phyloP scores from a whole-genome alignment of 1,140 invertebrate species.

The Hyphantria cunea region DNA sequence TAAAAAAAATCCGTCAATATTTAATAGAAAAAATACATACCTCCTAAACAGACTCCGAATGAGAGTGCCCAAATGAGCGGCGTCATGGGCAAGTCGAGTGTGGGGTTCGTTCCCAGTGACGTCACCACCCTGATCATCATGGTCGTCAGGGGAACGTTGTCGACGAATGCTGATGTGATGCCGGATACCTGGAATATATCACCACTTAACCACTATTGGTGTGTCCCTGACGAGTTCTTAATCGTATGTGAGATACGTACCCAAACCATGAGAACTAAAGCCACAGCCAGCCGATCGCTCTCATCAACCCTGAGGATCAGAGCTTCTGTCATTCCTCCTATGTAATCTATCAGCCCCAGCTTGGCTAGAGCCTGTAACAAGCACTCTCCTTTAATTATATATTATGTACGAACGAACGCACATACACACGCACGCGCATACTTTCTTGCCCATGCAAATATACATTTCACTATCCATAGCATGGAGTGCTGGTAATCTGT shows the following conservation, averaged over 20 bases:
- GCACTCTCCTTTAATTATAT: not conserved
- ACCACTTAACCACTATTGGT: too few species aligned
- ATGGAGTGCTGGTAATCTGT: too few species aligned
- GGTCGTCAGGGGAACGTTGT: slow-evolving; percentile 93
- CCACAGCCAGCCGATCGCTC: slow-evolving; percentile 55
- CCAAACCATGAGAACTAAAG: slow-evolving; percentile 66
- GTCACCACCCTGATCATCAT: slow-evolving; percentile 92
- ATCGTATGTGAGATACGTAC: slow-evolving; percentile 33
- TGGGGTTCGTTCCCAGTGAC: slow-evolving; percentile 82
- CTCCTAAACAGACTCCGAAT: slow-evolving; percentile 92
- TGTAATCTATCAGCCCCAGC: slow-evolving; percentile 64
- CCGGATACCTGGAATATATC: slow-evolving; percentile 83
- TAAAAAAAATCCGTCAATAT: too few species aligned
- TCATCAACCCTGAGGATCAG: slow-evolving; percentile 66
- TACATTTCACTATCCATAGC: too few species aligned
- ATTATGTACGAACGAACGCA: too few species aligned
- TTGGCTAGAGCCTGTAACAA: slow-evolving; percentile 66
- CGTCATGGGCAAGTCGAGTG: slow-evolving; percentile 85
- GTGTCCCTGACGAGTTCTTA: too few species aligned
- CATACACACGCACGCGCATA: too few species aligned
- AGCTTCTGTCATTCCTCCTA: slow-evolving; percentile 63
- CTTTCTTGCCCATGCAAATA: too few species aligned
- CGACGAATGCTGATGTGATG: slow-evolving; percentile 90
- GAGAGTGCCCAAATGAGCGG: slow-evolving; percentile 90
- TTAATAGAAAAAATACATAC: too few species aligned